phyloP scores from a whole-genome alignment of 2,888 invertebrate species.

The Microchrysa polita region DNA sequence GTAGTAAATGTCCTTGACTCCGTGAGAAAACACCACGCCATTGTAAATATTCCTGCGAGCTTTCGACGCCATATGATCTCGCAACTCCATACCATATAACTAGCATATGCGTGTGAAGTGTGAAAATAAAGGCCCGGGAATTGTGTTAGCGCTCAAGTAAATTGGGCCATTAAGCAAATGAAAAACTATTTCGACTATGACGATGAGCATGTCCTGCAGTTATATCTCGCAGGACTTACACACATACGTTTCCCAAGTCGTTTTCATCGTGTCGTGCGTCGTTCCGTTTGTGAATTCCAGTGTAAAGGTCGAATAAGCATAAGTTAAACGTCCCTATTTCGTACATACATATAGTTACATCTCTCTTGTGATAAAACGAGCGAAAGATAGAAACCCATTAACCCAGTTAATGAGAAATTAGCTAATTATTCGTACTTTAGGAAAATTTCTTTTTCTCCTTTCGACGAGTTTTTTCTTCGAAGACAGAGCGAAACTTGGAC shows the following conservation, averaged over 20 bases:
- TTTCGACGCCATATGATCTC: neutral
- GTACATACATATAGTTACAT: no score
- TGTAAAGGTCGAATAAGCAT: neutral
- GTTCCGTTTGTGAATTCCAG: no score
- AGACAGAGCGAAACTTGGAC: no score
- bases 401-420: constrained; percentile 5
- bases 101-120: neutral
- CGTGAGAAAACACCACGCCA: no score
- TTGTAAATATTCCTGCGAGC: no score
- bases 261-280: no score
- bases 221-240: no score
- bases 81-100: neutral
- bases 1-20: no score
- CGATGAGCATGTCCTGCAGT: neutral
- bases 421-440: neutral
- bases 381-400: neutral
- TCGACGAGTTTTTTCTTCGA: no score
- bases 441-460: neutral
- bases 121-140: constrained; percentile 1
- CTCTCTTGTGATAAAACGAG: neutral
- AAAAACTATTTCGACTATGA: neutral
- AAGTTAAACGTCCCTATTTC: neutral
- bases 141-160: constrained; percentile 10
- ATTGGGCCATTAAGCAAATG: constrained; percentile 19
- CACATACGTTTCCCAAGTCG: neutral